A percentile compares a stretch with the other conserved stretches of the same genome.
Conservation (phyloP, 2,113 vertebrate genomes). For the Equus quagga region DNA sequence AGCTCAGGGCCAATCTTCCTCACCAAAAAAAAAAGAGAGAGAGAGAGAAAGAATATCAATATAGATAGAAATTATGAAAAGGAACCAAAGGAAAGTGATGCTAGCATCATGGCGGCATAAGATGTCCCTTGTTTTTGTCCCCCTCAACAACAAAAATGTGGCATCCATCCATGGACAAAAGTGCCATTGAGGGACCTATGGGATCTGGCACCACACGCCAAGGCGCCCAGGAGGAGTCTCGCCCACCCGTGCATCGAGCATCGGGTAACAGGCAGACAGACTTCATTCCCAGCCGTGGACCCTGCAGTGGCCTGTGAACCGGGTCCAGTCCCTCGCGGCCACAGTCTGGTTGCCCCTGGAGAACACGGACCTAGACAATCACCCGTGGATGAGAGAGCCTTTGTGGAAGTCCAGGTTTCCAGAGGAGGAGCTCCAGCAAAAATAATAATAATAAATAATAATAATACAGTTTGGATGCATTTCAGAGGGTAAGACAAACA, state of each 20-base stretch:
- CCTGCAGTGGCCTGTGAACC: background rate
- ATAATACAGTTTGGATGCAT: background rate
- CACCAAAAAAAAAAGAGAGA: no score
- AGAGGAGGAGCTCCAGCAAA: background rate
- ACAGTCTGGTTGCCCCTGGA: background rate
- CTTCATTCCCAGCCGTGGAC: background rate
- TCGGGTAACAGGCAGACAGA: background rate
- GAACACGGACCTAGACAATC: background rate
- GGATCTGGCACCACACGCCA: no score
- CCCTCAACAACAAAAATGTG: no score
- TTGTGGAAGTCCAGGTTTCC: background rate
- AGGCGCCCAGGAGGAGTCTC: no score
- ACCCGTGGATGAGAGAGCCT: background rate
- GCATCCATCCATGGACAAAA: no score
- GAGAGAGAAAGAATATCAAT: background rate
- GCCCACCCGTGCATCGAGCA: no score
- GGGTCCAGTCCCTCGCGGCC: background rate
- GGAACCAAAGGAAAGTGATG: background rate
- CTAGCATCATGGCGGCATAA: no score
- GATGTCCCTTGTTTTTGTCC: no score
- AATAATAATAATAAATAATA: no score
- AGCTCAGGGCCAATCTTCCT: no score
- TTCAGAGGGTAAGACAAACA: background rate
- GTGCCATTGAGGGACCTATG: no score
- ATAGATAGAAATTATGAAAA: background rate